Percentiles rank a stretch among this genome's conserved stretches.
Conservation (phyloP, 2,888 invertebrate species). For the Drosophila longiperda region DNA sequence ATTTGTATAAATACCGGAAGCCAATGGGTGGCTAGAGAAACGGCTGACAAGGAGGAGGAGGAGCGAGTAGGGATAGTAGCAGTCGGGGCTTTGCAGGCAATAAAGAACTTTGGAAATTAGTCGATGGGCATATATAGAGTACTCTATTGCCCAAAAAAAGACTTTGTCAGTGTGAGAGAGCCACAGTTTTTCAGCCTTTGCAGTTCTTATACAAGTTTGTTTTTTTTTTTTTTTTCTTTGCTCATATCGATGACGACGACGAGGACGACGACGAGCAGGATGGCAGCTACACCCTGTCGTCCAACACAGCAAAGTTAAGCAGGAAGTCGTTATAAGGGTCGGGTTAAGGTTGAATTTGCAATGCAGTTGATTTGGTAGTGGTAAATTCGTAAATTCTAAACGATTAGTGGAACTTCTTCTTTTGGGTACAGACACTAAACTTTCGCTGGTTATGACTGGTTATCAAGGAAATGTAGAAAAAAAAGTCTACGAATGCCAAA, state of each 20-base stretch:
- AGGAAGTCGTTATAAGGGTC: conserved; percentile 77
- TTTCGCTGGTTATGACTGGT: conserved; percentile 1
- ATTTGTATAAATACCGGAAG: conserved; percentile 83
- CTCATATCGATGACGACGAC: conserved; percentile 64
- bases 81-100: conserved; percentile 76
- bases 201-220: conserved; percentile 56
- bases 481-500: not conserved
- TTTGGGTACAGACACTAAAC: not conserved
- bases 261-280: conserved; percentile 9
- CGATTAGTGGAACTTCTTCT: conserved; percentile 21
- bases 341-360: conserved; percentile 53
- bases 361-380: conserved; percentile 29
- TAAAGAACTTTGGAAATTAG: conserved; percentile 80
- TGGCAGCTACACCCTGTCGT: conserved; percentile 11
- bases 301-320: conserved; percentile 66
- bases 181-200: conserved; percentile 38
- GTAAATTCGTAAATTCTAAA: not conserved
- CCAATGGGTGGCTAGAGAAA: conserved; percentile 40
- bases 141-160: conserved; percentile 32
- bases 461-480: conserved; percentile 2
- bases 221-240: conserved; percentile 29
- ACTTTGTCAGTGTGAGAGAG: conserved; percentile 39
- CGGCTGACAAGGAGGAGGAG: not conserved
- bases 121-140: conserved; percentile 59
- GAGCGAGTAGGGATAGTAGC: not conserved